Evolutionary conservation across 2,797 vertebrate genomes (phyloP), one percentile per base, ranked within the genome.

Genomic region (Paguma larvata): DNA sequence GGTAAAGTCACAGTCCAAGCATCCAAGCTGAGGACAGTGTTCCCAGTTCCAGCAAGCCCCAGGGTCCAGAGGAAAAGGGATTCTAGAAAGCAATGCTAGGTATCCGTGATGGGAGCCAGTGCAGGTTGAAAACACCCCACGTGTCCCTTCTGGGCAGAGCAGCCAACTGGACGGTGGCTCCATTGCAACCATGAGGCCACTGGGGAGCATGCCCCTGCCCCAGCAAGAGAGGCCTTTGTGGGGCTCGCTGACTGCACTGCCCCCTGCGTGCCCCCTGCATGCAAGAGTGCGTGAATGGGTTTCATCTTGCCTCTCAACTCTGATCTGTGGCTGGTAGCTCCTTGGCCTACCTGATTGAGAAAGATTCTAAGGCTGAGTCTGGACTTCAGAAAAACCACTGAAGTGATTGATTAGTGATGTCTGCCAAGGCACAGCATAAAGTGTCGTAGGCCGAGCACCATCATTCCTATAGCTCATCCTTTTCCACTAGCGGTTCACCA

Each of bases 371-470:
- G 41, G 18, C 85, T 2, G 4, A 91, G 44, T 44, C 82, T 27
- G 48, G 34, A 32, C 41, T 94, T 56, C 67, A 77, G 41, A 73
- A n/a, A 56, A 75, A 56, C 68, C 25, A 18, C 32, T 78, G 34
- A 51, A 27, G 25, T 38, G 84, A 92, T 89, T 34, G 91, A 90
- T 68, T 59, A 41, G 92, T 79, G 77, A 90, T 63, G 51, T 87
- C 89, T 85, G 77, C 23, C 70, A n/a, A 59, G 51, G 34, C 41
- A 27, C 41, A 59, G 44, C 68, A 86, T 8, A 12, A 34, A 14
- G 7, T 21, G 18, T 32, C 41, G 12, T 4, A 23, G 44, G 27
- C 38, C 0, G 6, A 44, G 30, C 9, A 30, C 75, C 27, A 13
- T 63, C 19, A 34, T 51, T 27, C 27, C 63, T 62, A n/a, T 15